These are phyloP conservation scores for Myopa testacea DNA, from an alignment of 2,888 invertebrate genomes.

Conservation along the genomic window DNA sequence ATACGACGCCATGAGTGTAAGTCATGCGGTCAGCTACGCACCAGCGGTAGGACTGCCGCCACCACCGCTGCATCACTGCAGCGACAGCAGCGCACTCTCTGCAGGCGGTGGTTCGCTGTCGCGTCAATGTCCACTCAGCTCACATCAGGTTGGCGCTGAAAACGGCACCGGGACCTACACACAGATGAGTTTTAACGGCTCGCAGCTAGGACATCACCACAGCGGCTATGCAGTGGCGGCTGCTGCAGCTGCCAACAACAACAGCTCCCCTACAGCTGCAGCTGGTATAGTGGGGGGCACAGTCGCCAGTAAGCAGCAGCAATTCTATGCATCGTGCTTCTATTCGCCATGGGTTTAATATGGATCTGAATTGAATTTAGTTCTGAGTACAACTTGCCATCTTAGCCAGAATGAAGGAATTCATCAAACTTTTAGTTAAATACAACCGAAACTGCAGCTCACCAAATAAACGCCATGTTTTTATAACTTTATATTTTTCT, in stretches of 20 bases:
- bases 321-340: conserved; percentile 65
- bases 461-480: background rate
- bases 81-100: background rate
- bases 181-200: conserved; percentile 55
- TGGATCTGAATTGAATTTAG: no score
- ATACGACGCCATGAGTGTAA: conserved; percentile 49
- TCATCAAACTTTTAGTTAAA: no score
- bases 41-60: conserved; percentile 49
- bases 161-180: conserved; percentile 50
- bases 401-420: no score
- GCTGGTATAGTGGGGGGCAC: conserved; percentile 43
- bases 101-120: conserved; percentile 61
- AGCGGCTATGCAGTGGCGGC: conserved; percentile 57
- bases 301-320: conserved; percentile 59
- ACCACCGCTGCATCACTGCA: conserved; percentile 51
- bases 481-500: background rate
- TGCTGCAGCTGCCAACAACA: conserved; percentile 45
- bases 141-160: conserved; percentile 69
- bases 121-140: conserved; percentile 76
- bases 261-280: conserved; percentile 41
- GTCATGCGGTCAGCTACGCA: conserved; percentile 58
- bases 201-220: conserved; percentile 26
- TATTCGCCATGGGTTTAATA: conserved; percentile 64
- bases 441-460: no score
- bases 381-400: no score